Base-by-base conservation (phyloP, 2,797 vertebrate species). In the Leptodactylus fallax region DNA sequence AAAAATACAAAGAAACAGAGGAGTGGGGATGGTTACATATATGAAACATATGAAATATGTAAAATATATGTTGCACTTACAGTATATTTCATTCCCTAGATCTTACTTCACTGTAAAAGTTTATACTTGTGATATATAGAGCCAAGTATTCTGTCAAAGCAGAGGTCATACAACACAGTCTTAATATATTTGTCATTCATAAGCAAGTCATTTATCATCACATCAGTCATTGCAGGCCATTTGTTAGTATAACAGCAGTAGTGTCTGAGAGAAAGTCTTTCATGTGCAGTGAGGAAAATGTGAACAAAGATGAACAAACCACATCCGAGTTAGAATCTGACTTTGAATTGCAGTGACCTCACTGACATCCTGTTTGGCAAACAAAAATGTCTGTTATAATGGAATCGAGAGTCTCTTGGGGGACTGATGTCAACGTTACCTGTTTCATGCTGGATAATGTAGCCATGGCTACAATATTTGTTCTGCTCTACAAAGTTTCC, bases 281-380 rank as follows among this genome's bases (percentile, higher is more conserved):
- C 45, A 80, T 85, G 53, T 88, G 56, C 55, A 58, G 49, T n/a
- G 53, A 79, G 87, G 87, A 84, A 87, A 87, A 87, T 81, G 55
- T 81, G 85, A 81, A 74, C 61, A 85, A 72, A 84, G 69, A 81
- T 80, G 77, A 85, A 88, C 65, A 80, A 88, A 88, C 82, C 87
- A 88, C 55, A 80, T 88, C 83, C 65, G 79, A 87, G 79, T 74
- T 63, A 82, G 65, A 80, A 81, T 87, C 55, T 81, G 65, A 74
- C 82, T 81, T 88, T 79, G 77, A 74, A 63, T 83, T 83, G 58
- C 58, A 78, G 65, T 80, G 87, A 88, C 87, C 87, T 88, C 83
- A 85, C 83, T 74, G 83, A 79, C 87, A 85, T 85, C 87, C 83
- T 88, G 77, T 85, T 88, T 88, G 87, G 87, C 81, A 85, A 79